A percentile compares a stretch with the other conserved stretches of the same genome.
Conservation (phyloP, 2,113 vertebrate genomes). For the Stictonetta naevosa region DNA sequence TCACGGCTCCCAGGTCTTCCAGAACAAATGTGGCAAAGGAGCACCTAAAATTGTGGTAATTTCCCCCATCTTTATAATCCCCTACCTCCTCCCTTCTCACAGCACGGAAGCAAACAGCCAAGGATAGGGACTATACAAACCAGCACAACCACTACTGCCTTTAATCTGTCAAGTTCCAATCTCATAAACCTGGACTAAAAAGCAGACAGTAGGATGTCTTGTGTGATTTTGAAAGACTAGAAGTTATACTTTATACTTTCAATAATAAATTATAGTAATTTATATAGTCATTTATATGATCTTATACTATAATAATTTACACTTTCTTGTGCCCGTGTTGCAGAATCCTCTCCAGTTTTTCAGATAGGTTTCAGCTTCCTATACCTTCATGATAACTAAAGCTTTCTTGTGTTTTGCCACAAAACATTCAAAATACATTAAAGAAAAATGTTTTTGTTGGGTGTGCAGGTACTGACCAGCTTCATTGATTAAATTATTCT, state of each 20-base stretch:
- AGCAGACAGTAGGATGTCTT: not conserved
- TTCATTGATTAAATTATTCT: not conserved
- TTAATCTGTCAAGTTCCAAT: not conserved
- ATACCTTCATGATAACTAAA: not conserved
- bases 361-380: not conserved
- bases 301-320: not conserved
- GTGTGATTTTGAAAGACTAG: not conserved
- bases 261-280: too few relatives aligned
- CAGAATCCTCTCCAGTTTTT: not conserved
- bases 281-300: too few relatives aligned
- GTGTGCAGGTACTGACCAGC: not conserved
- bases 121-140: not conserved
- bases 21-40: fast-evolving
- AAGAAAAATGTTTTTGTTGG: not conserved
- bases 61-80: not conserved
- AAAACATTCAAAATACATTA: not conserved
- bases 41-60: fast-evolving
- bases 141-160: not conserved
- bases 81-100: not conserved
- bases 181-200: not conserved
- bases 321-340: not conserved
- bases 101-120: not conserved
- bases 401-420: not conserved
- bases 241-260: not conserved
- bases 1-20: not conserved